These are phyloP conservation scores for Drosophila fulvimacula DNA, from an alignment of 2,888 invertebrate genomes.

Conservation along the genomic window DNA sequence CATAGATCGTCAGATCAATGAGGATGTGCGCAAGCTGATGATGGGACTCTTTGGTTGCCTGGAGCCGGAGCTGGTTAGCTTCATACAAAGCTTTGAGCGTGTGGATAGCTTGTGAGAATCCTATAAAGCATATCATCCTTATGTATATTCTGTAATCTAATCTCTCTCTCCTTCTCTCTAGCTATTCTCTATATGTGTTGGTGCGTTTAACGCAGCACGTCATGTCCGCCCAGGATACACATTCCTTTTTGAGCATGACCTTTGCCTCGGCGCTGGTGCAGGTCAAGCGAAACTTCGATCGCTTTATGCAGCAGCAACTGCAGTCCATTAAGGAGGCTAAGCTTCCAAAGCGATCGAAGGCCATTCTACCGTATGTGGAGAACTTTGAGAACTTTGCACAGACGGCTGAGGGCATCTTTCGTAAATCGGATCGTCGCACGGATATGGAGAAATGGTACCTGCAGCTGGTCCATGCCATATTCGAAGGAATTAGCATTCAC, in stretches of 20 bases:
- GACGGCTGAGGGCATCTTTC: slow-evolving; percentile 94
- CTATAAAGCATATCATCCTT: background rate
- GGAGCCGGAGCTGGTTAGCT: slow-evolving; percentile 93
- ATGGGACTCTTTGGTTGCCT: slow-evolving; percentile 94
- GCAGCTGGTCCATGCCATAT: slow-evolving; percentile 92
- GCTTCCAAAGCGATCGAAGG: slow-evolving; percentile 89
- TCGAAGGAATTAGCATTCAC: slow-evolving; percentile 92
- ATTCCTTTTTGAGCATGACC: slow-evolving; percentile 94
- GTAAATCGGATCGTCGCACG: slow-evolving; percentile 92
- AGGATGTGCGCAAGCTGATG: slow-evolving; percentile 94
- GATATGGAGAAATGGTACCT: slow-evolving; percentile 97
- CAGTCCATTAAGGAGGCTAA: slow-evolving; percentile 91
- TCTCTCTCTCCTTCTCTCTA: slow-evolving; percentile 83
- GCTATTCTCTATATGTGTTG: slow-evolving; percentile 96
- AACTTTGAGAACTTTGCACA: slow-evolving; percentile 96
- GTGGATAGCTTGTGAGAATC: slow-evolving; percentile 93
- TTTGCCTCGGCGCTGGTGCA: slow-evolving; percentile 94
- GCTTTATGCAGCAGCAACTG: slow-evolving; percentile 93
- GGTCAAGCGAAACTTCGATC: slow-evolving; percentile 95
- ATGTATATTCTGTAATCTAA: background rate
- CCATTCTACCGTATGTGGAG: slow-evolving; percentile 94
- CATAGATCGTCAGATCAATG: slow-evolving; percentile 90
- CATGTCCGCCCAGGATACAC: slow-evolving; percentile 93
- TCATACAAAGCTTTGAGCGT: slow-evolving; percentile 94
- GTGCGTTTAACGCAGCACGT: slow-evolving; percentile 97